phyloP scores from a whole-genome alignment of 2,113 vertebrate genomes.

The Muscicapa adusta region DNA sequence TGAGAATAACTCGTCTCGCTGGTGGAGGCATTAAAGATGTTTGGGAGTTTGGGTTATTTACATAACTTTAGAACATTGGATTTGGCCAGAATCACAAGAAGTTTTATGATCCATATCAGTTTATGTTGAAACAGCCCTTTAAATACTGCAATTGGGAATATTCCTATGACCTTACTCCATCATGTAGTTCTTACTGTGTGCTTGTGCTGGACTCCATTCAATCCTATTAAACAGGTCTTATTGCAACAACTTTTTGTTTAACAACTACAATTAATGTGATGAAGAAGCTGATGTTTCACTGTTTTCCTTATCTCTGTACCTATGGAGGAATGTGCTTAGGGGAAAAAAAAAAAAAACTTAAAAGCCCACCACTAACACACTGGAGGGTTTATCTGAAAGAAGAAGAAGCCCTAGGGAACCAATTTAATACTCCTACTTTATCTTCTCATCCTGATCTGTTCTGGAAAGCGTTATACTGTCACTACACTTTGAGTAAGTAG shows the following conservation, averaged over 20 bases:
- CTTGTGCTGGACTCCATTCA: not conserved
- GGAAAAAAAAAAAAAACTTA: rapidly evolving
- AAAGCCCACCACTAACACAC: not conserved
- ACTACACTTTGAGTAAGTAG: not conserved
- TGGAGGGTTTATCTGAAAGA: not conserved
- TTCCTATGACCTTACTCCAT: not conserved
- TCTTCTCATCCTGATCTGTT: not conserved
- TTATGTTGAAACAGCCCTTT: not conserved
- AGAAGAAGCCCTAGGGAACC: not conserved
- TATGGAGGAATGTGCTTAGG: not conserved
- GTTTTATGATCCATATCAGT: not conserved
- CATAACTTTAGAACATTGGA: not conserved
- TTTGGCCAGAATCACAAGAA: not conserved
- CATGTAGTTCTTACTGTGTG: not conserved
- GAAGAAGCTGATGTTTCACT: not conserved
- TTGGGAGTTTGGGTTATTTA: not conserved
- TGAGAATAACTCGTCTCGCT: not conserved
- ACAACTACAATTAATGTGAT: not conserved
- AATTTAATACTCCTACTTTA: not conserved
- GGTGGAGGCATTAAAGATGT: not conserved
- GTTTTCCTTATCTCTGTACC: not conserved
- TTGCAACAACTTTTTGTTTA: not conserved
- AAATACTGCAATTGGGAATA: not conserved
- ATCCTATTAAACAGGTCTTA: not conserved
- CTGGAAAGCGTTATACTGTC: not conserved